A percentile compares a stretch with the other conserved stretches of the same genome.
phyloP scores from a whole-genome alignment of 2,113 vertebrate species.

The Scomber colias region DNA sequence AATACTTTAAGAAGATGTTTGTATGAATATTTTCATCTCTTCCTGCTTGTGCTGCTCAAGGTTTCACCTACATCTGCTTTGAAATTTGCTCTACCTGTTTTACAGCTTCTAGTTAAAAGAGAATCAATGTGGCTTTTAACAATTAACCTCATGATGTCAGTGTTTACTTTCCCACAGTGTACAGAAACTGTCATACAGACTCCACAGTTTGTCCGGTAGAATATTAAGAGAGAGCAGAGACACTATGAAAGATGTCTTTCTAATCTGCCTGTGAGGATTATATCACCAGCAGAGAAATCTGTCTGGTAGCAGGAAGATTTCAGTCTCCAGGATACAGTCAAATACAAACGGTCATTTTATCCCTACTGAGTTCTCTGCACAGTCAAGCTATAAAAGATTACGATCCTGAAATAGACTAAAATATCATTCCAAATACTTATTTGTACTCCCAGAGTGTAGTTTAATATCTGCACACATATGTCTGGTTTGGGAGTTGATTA shows the following conservation, averaged over 20 bases:
- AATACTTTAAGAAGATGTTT: background rate
- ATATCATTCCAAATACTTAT: background rate
- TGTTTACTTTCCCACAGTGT: slow-evolving; percentile 56
- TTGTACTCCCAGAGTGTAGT: background rate
- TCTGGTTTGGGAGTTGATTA: background rate
- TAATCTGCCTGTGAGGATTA: slow-evolving; percentile 34
- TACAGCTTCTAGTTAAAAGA: background rate
- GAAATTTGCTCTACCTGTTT: background rate
- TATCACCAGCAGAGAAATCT: slow-evolving; percentile 22
- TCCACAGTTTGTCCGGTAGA: background rate
- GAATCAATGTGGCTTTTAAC: slow-evolving; percentile 23
- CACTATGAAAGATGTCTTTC: slow-evolving; percentile 26
- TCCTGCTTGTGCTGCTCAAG: background rate
- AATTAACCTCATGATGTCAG: slow-evolving; percentile 26
- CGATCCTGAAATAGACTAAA: slow-evolving; percentile 38
- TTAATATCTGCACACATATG: background rate
- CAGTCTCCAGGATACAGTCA: slow-evolving; percentile 59
- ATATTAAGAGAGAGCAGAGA: slow-evolving; percentile 11
- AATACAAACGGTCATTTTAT: slow-evolving; percentile 62
- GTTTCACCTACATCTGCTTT: background rate
- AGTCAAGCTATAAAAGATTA: slow-evolving; percentile 12
- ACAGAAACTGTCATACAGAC: rapidly evolving
- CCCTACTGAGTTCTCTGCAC: slow-evolving; percentile 2
- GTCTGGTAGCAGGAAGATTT: slow-evolving; percentile 28
- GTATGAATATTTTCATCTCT: background rate